Conservation (phyloP, 2,888 invertebrate species). For the Sipha maydis region DNA sequence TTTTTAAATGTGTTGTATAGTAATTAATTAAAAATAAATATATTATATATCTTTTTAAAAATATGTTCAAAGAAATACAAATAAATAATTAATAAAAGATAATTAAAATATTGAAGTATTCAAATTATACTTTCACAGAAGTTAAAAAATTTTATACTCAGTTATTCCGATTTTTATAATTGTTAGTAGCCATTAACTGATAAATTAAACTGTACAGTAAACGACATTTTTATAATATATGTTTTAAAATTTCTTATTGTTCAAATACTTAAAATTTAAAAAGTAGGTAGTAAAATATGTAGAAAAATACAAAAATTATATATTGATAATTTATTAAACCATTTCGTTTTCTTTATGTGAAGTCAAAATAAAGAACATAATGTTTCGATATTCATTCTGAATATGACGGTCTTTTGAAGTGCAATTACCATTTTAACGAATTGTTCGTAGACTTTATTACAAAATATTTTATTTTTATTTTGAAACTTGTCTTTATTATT, state of each 20-base stretch:
- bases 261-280: neutral
- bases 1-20: neutral
- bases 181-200: no score
- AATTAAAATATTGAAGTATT: no score
- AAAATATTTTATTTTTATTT: slow-evolving; percentile 3
- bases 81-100: no score
- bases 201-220: no score
- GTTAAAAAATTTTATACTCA: no score
- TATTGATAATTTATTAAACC: neutral
- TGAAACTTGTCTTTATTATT: neutral
- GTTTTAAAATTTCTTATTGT: neutral
- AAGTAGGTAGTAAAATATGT: neutral
- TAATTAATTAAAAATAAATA: neutral
- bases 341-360: neutral
- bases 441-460: neutral
- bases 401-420: neutral
- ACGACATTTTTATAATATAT: neutral
- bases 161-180: no score
- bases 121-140: no score
- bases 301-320: neutral
- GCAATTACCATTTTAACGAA: slow-evolving; percentile 7
- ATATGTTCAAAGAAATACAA: no score
- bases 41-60: no score
- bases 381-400: neutral
- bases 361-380: slow-evolving; percentile 8